Conservation (phyloP, 2,113 vertebrate genomes). For the Procavia capensis region DNA sequence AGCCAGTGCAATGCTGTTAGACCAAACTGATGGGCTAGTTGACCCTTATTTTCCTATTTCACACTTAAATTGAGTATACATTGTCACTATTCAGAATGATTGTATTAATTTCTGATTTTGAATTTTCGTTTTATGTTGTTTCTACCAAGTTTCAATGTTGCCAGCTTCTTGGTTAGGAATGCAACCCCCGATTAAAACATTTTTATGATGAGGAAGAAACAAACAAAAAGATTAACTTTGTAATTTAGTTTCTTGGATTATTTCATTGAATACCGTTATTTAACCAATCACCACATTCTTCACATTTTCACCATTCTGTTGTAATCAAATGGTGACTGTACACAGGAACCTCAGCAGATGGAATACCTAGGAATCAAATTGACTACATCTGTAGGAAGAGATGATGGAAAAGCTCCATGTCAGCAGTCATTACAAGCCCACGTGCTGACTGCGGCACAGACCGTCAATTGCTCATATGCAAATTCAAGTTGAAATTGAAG, state of each 20-base stretch:
- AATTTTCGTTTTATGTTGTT: conserved; percentile 38
- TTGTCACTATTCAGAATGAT: conserved; percentile 22
- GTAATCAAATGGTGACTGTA: no score
- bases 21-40: neutral
- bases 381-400: no score
- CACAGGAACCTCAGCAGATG: no score
- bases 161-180: neutral
- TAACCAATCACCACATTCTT: neutral
- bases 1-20: neutral
- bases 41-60: neutral
- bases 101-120: conserved; percentile 2
- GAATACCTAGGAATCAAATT: no score
- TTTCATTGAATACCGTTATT: conserved; percentile 7
- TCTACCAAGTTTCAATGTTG: conserved; percentile 5
- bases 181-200: neutral
- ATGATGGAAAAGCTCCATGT: no score
- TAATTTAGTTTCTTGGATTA: conserved; percentile 30
- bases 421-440: no score
- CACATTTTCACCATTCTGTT: neutral
- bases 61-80: neutral
- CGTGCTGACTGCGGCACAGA: no score
- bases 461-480: no score
- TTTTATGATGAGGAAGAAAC: neutral
- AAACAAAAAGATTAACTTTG: neutral
- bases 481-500: no score